These are phyloP conservation scores for Incurvaria masculella DNA, from an alignment of 2,888 invertebrate genomes.

Conservation along the genomic window DNA sequence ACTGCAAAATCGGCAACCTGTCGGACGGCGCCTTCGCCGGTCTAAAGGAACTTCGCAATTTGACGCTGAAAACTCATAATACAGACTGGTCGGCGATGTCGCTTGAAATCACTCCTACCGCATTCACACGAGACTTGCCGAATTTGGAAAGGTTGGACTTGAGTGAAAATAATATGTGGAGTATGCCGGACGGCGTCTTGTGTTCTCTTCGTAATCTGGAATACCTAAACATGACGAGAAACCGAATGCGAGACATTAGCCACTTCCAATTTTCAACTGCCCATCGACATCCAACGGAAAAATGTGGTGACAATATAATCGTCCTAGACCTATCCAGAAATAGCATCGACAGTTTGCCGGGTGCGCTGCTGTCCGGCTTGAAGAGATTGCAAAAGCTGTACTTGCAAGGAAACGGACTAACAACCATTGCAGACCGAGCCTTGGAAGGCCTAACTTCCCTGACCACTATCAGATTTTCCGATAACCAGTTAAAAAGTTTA, in stretches of 20 bases:
- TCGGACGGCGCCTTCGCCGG: slow-evolving; percentile 81
- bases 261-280: slow-evolving; percentile 67
- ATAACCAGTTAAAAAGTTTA: slow-evolving; percentile 75
- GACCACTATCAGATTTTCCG: slow-evolving; percentile 71
- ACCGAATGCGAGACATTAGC: slow-evolving; percentile 71
- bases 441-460: slow-evolving; percentile 72
- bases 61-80: slow-evolving; percentile 80
- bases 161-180: slow-evolving; percentile 78
- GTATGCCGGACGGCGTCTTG: slow-evolving; percentile 70
- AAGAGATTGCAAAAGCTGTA: slow-evolving; percentile 69
- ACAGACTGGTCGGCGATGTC: slow-evolving; percentile 82
- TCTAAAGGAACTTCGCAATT: slow-evolving; percentile 70
- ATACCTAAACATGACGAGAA: slow-evolving; percentile 75
- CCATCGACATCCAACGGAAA: slow-evolving; percentile 56
- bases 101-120: slow-evolving; percentile 69
- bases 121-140: slow-evolving; percentile 70
- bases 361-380: slow-evolving; percentile 68
- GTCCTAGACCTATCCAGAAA: slow-evolving; percentile 75
- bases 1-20: slow-evolving; percentile 78
- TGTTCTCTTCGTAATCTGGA: slow-evolving; percentile 73
- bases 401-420: slow-evolving; percentile 73
- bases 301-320: slow-evolving; percentile 67
- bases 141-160: slow-evolving; percentile 72
- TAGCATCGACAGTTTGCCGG: slow-evolving; percentile 70
- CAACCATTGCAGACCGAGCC: slow-evolving; percentile 73